These are phyloP conservation scores for Pygoscelis adeliae DNA, from an alignment of 2,113 vertebrate species.

Conservation along the genomic window DNA sequence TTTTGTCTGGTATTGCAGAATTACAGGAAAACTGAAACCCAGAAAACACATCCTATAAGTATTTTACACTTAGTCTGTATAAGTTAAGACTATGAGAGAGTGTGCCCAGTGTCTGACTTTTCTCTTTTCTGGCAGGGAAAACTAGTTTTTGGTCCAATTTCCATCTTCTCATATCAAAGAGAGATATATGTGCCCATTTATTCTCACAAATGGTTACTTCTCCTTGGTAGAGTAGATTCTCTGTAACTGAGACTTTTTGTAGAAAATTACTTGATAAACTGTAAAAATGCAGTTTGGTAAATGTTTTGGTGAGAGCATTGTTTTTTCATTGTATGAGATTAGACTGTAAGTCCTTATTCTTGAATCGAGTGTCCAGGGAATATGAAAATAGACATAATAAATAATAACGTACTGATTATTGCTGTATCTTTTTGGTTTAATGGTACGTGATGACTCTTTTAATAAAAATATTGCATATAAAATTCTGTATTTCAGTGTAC, in stretches of 20 bases:
- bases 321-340: background rate
- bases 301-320: background rate
- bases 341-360: background rate
- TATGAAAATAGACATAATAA: background rate
- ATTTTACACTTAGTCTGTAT: background rate
- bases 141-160: background rate
- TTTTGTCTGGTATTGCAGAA: background rate
- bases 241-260: background rate
- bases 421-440: background rate
- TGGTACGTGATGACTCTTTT: background rate
- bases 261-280: background rate
- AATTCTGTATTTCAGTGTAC: constrained; percentile 83
- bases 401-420: background rate
- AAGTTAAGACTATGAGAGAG: background rate
- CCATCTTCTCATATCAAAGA: background rate
- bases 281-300: background rate
- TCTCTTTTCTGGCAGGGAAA: background rate
- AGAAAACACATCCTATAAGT: background rate
- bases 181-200: background rate
- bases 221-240: background rate
- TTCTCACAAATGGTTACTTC: background rate
- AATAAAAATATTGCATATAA: background rate
- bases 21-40: background rate
- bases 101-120: background rate
- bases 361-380: background rate